These are phyloP conservation scores for Amazona guildingii DNA, from an alignment of 2,113 vertebrate genomes.

Conservation along the genomic window DNA sequence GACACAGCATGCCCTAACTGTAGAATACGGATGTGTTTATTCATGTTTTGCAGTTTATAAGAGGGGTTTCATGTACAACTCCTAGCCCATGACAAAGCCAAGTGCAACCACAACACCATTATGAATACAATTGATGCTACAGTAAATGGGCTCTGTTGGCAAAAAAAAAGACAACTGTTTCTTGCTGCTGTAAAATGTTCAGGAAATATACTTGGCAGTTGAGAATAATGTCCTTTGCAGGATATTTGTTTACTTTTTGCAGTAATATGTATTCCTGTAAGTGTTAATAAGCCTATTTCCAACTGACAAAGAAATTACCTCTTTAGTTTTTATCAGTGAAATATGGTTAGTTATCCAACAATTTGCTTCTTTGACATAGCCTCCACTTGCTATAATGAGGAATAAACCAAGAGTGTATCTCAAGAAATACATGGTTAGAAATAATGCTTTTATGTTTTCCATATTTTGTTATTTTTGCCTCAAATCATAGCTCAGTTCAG, in stretches of 20 bases:
- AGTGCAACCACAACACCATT: background rate
- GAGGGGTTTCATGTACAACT: fast-evolving
- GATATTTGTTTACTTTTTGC: background rate
- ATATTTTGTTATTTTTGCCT: conserved; percentile 62
- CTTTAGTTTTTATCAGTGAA: conserved; percentile 40
- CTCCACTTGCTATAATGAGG: conserved; percentile 22
- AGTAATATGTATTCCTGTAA: background rate
- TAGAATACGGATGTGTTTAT: background rate
- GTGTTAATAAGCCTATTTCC: background rate
- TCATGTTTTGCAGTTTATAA: background rate
- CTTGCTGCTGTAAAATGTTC: background rate
- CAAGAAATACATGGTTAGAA: conserved; percentile 44
- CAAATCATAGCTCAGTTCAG: conserved; percentile 59
- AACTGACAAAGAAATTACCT: background rate
- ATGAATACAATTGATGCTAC: fast-evolving
- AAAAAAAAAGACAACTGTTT: background rate
- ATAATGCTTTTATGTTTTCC: conserved; percentile 51
- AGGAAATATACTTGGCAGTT: background rate
- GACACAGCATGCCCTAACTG: background rate
- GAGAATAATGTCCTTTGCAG: background rate
- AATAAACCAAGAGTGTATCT: conserved; percentile 1
- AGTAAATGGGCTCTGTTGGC: background rate
- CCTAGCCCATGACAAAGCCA: background rate
- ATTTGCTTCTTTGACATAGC: conserved; percentile 22
- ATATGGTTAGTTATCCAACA: conserved; percentile 1